Evolutionary conservation across 2,797 vertebrate species (phyloP), one percentile per base, ranked within the genome.

Genomic region (Mormyrus proboscirostris): DNA sequence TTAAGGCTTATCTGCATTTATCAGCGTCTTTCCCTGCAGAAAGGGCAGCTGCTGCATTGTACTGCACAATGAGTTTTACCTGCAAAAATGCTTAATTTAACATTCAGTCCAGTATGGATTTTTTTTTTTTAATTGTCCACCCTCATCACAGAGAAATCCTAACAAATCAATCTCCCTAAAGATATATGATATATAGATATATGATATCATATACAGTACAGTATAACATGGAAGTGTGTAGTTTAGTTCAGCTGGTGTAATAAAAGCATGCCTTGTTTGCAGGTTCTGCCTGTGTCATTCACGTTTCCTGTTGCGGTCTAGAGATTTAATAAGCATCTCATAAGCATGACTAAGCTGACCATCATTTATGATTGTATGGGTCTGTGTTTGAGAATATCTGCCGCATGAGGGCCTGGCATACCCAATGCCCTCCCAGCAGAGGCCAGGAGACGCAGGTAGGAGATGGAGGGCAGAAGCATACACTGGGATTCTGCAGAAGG

Each of bases 301-400:
- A n/a, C 65, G 33, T 73, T 10, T 73, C 29, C 29, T 38, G 29
- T 29, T 14, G 25, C 65, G 10, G 59, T 65, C 69, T 3, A 25
- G 14, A 76, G 12, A 38, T 19, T 6, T 79, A 14, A 38, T 41
- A 14, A 16, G 16, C 4, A 16, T 38, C 69, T 76, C 16, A 41
- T 76, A 38, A 76, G 38, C 16, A n/a, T 44, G 25, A 44, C 38
- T 41, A 6, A 44, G 33, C 2, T 79, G 33, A 38, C 22, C 87
- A 38, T n/a, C 69, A 19, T 33, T 49, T 53, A 14, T 51, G 73
- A 90, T 10, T 57, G 88, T 69, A 44, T 89, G 73, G 62, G 88
- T 84, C 55, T 33, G 65, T 79, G 51, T 83, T 9, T 51, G 44
- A 25, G 47, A 44, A 29, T 69, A 69, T 33, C 10, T 69, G 62